phyloP scores from a whole-genome alignment of 1,140 invertebrate species.

The Battus philenor region DNA sequence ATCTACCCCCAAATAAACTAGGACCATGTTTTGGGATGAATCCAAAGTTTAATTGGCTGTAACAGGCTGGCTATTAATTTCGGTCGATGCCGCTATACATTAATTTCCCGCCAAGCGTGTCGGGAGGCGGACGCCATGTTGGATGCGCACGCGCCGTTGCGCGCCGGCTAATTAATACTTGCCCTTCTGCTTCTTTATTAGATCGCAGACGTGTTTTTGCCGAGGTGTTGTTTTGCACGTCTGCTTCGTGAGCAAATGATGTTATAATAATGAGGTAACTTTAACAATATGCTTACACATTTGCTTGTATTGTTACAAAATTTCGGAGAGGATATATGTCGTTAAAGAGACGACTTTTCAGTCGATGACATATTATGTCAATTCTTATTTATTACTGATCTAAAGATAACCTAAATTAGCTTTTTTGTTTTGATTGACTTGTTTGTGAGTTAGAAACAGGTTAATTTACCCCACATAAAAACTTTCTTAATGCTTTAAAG shows the following conservation, averaged over 20 bases:
- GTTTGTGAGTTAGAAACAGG: too few species aligned
- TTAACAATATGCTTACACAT: too few species aligned
- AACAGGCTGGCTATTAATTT: slow-evolving; percentile 10
- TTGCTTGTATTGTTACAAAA: too few species aligned
- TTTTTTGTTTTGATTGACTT: too few species aligned
- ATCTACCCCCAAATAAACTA: slow-evolving; percentile 7
- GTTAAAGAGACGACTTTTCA: too few species aligned
- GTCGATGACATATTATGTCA: too few species aligned
- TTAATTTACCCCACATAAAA: too few species aligned
- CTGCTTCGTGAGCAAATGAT: background rate
- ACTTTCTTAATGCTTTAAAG: too few species aligned
- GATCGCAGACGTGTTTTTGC: slow-evolving; percentile 55
- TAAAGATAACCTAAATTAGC: too few species aligned
- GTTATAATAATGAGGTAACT: background rate
- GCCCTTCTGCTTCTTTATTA: slow-evolving; percentile 59
- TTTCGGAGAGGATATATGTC: too few species aligned
- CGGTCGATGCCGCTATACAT: slow-evolving; percentile 11
- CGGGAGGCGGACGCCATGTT: slow-evolving; percentile 29
- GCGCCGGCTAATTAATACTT: slow-evolving; percentile 51
- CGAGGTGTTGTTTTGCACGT: slow-evolving; percentile 26
- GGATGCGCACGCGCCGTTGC: slow-evolving; percentile 49
- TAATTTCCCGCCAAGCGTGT: slow-evolving; percentile 15
- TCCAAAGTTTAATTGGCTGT: slow-evolving; percentile 10
- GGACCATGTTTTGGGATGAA: slow-evolving; percentile 9
- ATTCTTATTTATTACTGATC: too few species aligned